These are phyloP conservation scores for Sphaerophoria rueppellii DNA, from an alignment of 2,888 invertebrate genomes.

Conservation along the genomic window DNA sequence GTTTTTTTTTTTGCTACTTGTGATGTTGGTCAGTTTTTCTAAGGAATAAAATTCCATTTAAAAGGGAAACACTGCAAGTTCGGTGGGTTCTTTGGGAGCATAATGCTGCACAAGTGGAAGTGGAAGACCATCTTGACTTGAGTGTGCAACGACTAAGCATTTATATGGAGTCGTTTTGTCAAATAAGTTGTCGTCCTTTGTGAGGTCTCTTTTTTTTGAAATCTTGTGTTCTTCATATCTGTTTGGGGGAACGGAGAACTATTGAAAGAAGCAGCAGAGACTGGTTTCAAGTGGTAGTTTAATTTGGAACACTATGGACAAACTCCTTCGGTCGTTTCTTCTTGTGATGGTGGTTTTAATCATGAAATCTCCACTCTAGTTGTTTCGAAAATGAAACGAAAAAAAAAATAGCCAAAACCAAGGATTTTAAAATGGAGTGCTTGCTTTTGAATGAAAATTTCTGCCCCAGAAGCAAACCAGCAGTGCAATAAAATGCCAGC, in stretches of 20 bases:
- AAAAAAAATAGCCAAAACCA: neutral
- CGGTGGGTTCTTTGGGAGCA: constrained; percentile 26
- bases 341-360: constrained; percentile 65
- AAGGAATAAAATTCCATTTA: constrained; percentile 5
- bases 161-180: constrained; percentile 34
- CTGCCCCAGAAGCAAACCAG: constrained; percentile 43
- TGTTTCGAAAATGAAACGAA: constrained; percentile 32
- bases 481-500: constrained; percentile 58
- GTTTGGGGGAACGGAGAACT: neutral
- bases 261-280: too few relatives aligned
- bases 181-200: constrained; percentile 52
- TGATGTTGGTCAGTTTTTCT: constrained; percentile 37
- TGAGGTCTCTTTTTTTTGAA: neutral
- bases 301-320: constrained; percentile 2
- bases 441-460: constrained; percentile 52
- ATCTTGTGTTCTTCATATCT: neutral
- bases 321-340: constrained; percentile 10
- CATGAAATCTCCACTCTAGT: constrained; percentile 50
- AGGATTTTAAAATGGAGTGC: constrained; percentile 43
- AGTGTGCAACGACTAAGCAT: constrained; percentile 47
- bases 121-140: constrained; percentile 36
- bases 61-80: constrained; percentile 12
- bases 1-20: constrained; percentile 21
- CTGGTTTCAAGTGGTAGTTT: neutral
- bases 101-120: constrained; percentile 22